Conservation (phyloP, 2,888 invertebrate species). For the Portevinia maculata region DNA sequence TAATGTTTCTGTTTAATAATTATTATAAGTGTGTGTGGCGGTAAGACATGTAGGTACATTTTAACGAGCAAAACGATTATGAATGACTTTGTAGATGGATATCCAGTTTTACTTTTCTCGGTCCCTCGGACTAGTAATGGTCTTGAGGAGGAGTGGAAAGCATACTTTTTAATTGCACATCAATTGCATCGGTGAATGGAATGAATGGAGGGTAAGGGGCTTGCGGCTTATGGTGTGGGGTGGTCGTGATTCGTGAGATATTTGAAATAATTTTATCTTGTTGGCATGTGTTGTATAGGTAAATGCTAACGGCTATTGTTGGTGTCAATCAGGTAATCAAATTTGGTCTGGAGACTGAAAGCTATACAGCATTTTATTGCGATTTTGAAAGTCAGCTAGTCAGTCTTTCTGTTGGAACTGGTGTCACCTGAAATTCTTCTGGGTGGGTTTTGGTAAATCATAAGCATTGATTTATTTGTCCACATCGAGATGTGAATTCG, state of each 20-base stretch:
- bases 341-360: not conserved
- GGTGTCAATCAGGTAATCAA: not conserved
- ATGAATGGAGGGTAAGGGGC: constrained; percentile 1
- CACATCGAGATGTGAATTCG: no score
- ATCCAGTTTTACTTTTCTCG: constrained; percentile 48
- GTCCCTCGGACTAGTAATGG: not conserved
- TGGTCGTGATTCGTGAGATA: constrained; percentile 4
- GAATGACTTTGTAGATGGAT: constrained; percentile 66
- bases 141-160: constrained; percentile 27
- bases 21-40: constrained; percentile 60
- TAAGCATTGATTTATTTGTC: no score
- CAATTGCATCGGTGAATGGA: constrained; percentile 30
- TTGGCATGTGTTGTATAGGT: not conserved
- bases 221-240: not conserved
- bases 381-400: constrained; percentile 4
- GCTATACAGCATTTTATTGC: not conserved
- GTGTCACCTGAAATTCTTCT: no score
- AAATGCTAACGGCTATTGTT: constrained; percentile 16
- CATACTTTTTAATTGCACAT: constrained; percentile 60
- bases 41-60: constrained; percentile 56
- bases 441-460: no score
- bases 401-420: no score
- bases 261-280: constrained; percentile 39
- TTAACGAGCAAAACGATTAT: constrained; percentile 69
- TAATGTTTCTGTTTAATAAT: constrained; percentile 57